A percentile compares a stretch with the other conserved stretches of the same genome.
These are phyloP conservation scores for Synanthedon andrenaeformis DNA, from an alignment of 2,888 invertebrate genomes.

Conservation along the genomic window DNA sequence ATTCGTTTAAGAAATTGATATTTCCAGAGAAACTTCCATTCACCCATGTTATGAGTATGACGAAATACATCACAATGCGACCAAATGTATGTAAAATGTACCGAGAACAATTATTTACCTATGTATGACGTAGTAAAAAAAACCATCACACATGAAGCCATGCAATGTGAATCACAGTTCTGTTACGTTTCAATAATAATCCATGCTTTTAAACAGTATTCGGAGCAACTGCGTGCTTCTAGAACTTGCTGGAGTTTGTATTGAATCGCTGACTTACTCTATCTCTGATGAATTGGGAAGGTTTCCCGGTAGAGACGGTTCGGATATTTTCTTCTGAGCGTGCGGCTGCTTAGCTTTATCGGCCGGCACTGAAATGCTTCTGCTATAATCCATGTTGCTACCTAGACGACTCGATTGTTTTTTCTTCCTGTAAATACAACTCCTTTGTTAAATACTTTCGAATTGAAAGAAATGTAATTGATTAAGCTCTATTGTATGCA, in stretches of 20 bases:
- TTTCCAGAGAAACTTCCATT: slow-evolving; percentile 34
- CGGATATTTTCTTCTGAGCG: slow-evolving; percentile 61
- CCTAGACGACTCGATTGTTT: slow-evolving; percentile 74
- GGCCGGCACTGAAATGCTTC: slow-evolving; percentile 90
- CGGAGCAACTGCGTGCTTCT: slow-evolving; percentile 4
- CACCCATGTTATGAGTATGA: slow-evolving; percentile 23
- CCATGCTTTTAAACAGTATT: slow-evolving; percentile 12
- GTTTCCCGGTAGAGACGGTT: slow-evolving; percentile 68
- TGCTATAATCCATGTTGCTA: slow-evolving; percentile 78
- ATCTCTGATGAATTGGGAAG: slow-evolving; percentile 77
- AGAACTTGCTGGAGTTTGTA: neutral
- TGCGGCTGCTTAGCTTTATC: slow-evolving; percentile 71
- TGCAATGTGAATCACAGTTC: neutral
- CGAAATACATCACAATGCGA: neutral
- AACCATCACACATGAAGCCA: slow-evolving; percentile 6
- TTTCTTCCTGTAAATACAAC: slow-evolving; percentile 72
- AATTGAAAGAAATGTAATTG: too few relatives aligned
- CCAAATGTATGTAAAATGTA: neutral
- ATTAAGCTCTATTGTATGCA: too few relatives aligned
- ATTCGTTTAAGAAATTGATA: too few relatives aligned
- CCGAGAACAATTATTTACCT: neutral
- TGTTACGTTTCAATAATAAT: slow-evolving; percentile 4
- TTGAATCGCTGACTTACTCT: slow-evolving; percentile 43
- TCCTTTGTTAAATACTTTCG: neutral
- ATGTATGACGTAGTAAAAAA: neutral